These are phyloP conservation scores for Trididemnum clinides DNA, from an alignment of 23 tunicate genomes.

Conservation along the genomic window DNA sequence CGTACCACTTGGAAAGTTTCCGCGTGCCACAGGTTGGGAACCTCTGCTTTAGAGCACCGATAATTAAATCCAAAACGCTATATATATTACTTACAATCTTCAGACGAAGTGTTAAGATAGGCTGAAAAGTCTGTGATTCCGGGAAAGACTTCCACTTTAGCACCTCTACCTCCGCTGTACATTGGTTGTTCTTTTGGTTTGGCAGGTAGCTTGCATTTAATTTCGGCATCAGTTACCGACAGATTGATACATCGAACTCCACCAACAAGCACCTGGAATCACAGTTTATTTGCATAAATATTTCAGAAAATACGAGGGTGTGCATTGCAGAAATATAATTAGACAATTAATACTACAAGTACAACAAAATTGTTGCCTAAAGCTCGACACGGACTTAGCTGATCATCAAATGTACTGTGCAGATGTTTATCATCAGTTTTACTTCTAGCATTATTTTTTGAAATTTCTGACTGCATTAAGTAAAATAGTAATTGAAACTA, in stretches of 20 bases:
- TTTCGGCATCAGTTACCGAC: conserved; percentile 37
- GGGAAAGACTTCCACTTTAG: conserved; percentile 50
- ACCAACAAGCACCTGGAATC: conserved; percentile 51
- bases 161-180: conserved; percentile 80
- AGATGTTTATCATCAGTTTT: no score
- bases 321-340: no score
- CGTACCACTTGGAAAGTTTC: no score
- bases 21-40: no score
- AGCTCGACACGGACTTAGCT: neutral
- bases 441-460: no score
- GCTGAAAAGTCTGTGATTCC: conserved; percentile 15
- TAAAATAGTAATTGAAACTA: no score
- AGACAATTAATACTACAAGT: no score
- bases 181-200: conserved; percentile 3
- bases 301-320: no score
- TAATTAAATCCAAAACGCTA: no score
- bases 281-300: neutral
- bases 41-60: neutral
- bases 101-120: neutral
- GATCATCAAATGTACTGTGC: neutral
- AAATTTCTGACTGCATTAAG: no score
- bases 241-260: conserved; percentile 37
- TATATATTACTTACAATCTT: neutral
- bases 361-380: no score
- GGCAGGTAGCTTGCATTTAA: conserved; percentile 49